phyloP scores from a whole-genome alignment of 2,797 vertebrate species.

The Molossus molossus region DNA sequence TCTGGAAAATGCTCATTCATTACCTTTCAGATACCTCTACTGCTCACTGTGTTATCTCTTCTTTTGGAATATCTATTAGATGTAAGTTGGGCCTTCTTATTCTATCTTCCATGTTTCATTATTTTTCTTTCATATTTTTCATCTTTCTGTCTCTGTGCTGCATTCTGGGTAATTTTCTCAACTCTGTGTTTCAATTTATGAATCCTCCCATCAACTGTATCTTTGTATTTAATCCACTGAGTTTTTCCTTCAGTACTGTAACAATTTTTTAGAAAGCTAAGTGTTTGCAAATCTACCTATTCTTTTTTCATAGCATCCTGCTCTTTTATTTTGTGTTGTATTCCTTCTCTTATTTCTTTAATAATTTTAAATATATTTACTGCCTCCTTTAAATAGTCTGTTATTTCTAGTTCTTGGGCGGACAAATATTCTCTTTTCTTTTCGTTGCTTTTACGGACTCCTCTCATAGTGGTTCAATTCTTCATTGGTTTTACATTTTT shows the following conservation, averaged over 20 bases:
- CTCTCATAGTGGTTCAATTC: background rate
- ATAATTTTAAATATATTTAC: conserved; percentile 34
- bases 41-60: background rate
- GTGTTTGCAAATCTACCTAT: conserved; percentile 11
- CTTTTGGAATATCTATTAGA: conserved; percentile 9
- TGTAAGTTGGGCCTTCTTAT: background rate
- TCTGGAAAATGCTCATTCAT: background rate
- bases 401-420: conserved; percentile 29
- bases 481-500: conserved; percentile 50
- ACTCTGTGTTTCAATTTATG: conserved; percentile 44
- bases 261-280: background rate
- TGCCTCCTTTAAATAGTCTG: conserved; percentile 34
- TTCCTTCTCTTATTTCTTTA: background rate
- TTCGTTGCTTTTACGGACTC: background rate
- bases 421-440: conserved; percentile 1
- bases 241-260: conserved; percentile 11
- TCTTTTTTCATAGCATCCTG: conserved; percentile 11
- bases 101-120: background rate
- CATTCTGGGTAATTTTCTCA: conserved; percentile 30
- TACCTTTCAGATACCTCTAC: background rate
- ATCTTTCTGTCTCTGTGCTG: background rate
- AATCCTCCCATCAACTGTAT: conserved; percentile 57
- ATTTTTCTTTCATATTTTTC: conserved; percentile 1
- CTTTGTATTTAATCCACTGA: background rate
- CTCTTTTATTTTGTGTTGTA: conserved; percentile 41